phyloP scores from a whole-genome alignment of 1,140 invertebrate species.

The Drosophila malerkotliana region DNA sequence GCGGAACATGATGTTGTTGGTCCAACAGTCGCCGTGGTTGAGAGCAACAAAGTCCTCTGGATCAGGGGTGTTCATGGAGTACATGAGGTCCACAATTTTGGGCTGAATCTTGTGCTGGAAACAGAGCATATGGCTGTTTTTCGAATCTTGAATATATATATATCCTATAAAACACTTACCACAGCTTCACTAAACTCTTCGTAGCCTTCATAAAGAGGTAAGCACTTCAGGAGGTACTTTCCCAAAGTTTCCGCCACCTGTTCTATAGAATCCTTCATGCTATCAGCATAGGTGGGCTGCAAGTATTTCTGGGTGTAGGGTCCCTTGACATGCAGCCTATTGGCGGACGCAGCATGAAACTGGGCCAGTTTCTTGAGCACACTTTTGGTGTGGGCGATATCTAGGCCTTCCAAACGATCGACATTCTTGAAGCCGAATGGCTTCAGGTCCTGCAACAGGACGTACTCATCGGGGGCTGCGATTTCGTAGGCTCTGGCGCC shows the following conservation, averaged over 20 bases:
- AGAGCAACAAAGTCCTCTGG: conserved; percentile 86
- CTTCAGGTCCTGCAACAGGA: conserved; percentile 85
- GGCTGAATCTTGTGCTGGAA: conserved; percentile 44
- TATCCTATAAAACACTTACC: conserved; percentile 15
- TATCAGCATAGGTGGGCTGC: conserved; percentile 31
- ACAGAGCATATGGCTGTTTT: neutral
- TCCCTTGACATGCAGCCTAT: conserved; percentile 44
- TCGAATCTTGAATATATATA: neutral
- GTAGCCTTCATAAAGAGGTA: conserved; percentile 39
- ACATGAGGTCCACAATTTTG: conserved; percentile 48
- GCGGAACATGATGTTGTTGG: conserved; percentile 83
- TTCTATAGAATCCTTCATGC: conserved; percentile 32
- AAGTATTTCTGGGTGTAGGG: conserved; percentile 43
- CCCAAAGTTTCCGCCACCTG: conserved; percentile 39
- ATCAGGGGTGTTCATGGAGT: conserved; percentile 40
- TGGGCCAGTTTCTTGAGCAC: conserved; percentile 85
- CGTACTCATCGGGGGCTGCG: conserved; percentile 52
- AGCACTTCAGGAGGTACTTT: conserved; percentile 40
- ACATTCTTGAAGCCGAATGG: conserved; percentile 85
- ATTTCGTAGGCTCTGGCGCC: conserved; percentile 59
- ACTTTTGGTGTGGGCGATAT: conserved; percentile 84
- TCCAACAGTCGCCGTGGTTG: conserved; percentile 86
- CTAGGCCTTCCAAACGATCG: conserved; percentile 85
- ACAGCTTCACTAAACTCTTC: conserved; percentile 44
- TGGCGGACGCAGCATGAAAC: conserved; percentile 85